Percentiles rank a stretch among this genome's conserved stretches.
These are phyloP conservation scores for Aphidius ervi DNA, from an alignment of 1,140 invertebrate genomes.

Conservation along the genomic window DNA sequence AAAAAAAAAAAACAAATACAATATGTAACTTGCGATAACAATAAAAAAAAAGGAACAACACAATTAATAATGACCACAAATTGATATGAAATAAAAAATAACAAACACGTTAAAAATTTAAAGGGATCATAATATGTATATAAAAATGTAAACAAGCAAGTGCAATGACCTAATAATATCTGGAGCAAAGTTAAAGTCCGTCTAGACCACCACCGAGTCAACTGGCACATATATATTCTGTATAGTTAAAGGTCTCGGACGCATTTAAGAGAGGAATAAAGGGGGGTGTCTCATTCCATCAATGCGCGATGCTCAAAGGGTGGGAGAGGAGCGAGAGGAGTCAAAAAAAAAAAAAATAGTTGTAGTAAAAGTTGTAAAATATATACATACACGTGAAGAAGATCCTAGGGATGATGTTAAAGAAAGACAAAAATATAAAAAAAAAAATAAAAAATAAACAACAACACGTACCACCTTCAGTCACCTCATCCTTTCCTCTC, in stretches of 20 bases:
- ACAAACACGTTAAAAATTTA: slow-evolving; percentile 11
- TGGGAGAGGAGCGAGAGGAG: neutral
- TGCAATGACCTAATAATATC: slow-evolving; percentile 42
- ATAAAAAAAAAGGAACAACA: slow-evolving; percentile 6
- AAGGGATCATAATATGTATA: slow-evolving; percentile 15
- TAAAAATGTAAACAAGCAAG: slow-evolving; percentile 15
- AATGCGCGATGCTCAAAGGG: neutral
- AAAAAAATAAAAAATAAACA: too few species aligned
- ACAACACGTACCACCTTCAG: too few species aligned
- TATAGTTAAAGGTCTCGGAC: slow-evolving; percentile 13
- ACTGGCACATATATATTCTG: neutral
- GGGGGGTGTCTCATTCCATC: too few species aligned
- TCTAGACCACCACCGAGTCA: too few species aligned
- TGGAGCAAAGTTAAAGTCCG: slow-evolving; percentile 24
- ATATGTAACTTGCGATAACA: too few species aligned
- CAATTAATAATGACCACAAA: neutral
- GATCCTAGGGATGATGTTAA: too few species aligned
- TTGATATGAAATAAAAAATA: slow-evolving; percentile 13
- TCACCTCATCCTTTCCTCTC: too few species aligned
- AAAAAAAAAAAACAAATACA: too few species aligned
- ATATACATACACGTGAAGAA: neutral
- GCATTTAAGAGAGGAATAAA: neutral
- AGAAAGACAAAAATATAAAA: neutral
- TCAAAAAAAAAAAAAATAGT: neutral
- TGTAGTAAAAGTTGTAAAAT: slow-evolving; percentile 1